A percentile compares a stretch with the other conserved stretches of the same genome.
These are phyloP conservation scores for Apogon talboti DNA, from an alignment of 2,797 vertebrate genomes.

Conservation along the genomic window DNA sequence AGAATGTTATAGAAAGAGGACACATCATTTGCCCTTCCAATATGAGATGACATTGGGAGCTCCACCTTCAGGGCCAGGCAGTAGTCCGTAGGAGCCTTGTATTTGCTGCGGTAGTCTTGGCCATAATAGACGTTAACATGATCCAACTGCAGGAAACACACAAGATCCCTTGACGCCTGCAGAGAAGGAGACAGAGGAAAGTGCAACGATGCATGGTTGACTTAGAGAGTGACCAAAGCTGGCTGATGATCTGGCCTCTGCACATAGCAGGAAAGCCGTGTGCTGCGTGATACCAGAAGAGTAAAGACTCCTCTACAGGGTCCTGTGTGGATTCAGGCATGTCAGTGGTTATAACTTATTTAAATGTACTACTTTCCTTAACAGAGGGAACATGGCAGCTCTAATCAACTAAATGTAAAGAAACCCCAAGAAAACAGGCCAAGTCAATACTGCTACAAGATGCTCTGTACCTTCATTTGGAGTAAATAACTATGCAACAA, in stretches of 20 bases:
- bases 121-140: conserved; percentile 97
- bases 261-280: background rate
- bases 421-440: background rate
- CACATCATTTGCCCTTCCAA: too few relatives aligned
- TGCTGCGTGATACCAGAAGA: background rate
- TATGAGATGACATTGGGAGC: conserved; percentile 1
- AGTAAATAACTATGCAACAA: background rate
- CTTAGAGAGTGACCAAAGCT: background rate
- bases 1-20: conserved; percentile 13
- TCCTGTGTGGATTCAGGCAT: too few relatives aligned
- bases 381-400: background rate
- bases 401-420: background rate
- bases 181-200: background rate
- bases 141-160: conserved; percentile 96
- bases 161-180: conserved; percentile 94
- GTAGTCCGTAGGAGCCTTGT: conserved; percentile 97
- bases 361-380: too few relatives aligned
- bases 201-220: background rate
- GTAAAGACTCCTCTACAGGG: background rate
- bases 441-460: conserved; percentile 7
- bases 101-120: conserved; percentile 96
- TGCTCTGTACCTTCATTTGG: background rate
- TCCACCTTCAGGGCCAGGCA: conserved; percentile 95
- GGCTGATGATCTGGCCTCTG: background rate
- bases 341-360: too few relatives aligned